Base-by-base conservation (phyloP, 2,113 vertebrate species). In the Rhizomys pruinosus region DNA sequence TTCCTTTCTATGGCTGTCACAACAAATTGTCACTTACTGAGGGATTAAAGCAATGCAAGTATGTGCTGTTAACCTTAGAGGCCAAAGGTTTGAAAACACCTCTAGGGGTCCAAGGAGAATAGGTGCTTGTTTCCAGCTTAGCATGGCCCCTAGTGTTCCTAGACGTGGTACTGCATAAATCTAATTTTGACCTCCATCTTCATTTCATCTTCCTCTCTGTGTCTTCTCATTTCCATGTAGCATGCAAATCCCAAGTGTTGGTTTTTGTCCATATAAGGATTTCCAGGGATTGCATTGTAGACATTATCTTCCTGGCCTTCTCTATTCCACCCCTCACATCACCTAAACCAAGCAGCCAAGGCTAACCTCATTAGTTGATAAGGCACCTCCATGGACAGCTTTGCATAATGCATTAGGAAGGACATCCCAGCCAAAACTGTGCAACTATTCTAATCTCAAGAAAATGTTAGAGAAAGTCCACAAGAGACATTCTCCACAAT, bases 101-200 rank as follows among this genome's bases (percentile, higher is more conserved):
- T 47, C 10, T 2, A 0, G 25, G 5, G 15, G 12, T 52, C 39
- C 10, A 0, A 52, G 22, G 63, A 16, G 3, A 72, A 29, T 12
- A 7, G 0, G 27, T 19, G 22, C 23, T 72, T 68, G 42, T 9
- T 69, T 81, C 42, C 2, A 19, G 34, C 20, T 74, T 34, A 4
- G 2, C 0, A 55, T 22, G 7, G 29, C 57, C n/a, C 34, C 44
- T 23, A 8, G 8, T 2, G 0, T 47, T 15, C 63, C 71, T 72
- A n/a, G 19, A 19, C 12, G 64, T 34, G 12, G n/a, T 37, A 10
- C 29, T 66, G 1, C 2, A 0, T 37, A 20, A 68, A n/a, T 74
- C 7, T 3, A 34, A 0, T n/a, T 47, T 68, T 22, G 42, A 34
- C 15, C 10, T 72, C 57, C 25, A 1, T 59, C 63, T 88, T 37